Conservation (phyloP, 2,797 vertebrate species). For the Ptychobarbus kaznakovi region DNA sequence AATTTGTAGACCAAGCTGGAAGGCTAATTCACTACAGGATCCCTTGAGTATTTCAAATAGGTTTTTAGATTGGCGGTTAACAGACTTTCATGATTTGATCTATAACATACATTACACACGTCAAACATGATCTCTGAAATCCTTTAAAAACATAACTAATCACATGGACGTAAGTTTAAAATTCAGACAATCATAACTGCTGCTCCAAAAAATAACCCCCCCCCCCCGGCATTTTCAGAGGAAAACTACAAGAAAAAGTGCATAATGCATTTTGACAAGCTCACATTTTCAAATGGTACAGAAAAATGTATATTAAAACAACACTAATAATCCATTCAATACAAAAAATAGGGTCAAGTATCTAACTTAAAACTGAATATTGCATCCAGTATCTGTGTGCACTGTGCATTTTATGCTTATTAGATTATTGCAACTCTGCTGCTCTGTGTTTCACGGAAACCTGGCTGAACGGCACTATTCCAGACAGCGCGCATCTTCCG, state of each 20-base stretch:
- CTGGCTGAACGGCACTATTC: no score
- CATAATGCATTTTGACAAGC: not conserved
- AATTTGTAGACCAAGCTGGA: slow-evolving; percentile 20
- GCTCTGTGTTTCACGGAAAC: no score
- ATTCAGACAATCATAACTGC: not conserved
- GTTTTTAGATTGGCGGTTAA: not conserved
- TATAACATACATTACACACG: not conserved
- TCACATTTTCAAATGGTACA: not conserved
- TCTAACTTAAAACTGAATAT: not conserved
- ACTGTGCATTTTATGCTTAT: not conserved
- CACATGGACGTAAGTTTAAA: not conserved
- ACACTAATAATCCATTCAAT: not conserved
- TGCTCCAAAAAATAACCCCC: not conserved
- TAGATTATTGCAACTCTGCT: not conserved
- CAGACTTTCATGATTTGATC: not conserved
- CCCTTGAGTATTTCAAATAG: slow-evolving; percentile 5
- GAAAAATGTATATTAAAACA: not conserved
- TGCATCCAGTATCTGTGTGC: not conserved
- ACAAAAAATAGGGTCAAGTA: not conserved
- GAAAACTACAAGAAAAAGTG: not conserved
- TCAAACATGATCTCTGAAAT: not conserved
- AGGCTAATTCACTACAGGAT: not conserved
- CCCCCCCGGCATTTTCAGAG: not conserved
- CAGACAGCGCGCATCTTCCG: no score
- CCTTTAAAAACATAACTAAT: not conserved